phyloP scores from a whole-genome alignment of 1,140 invertebrate species.

The Zaprionus inermis region DNA sequence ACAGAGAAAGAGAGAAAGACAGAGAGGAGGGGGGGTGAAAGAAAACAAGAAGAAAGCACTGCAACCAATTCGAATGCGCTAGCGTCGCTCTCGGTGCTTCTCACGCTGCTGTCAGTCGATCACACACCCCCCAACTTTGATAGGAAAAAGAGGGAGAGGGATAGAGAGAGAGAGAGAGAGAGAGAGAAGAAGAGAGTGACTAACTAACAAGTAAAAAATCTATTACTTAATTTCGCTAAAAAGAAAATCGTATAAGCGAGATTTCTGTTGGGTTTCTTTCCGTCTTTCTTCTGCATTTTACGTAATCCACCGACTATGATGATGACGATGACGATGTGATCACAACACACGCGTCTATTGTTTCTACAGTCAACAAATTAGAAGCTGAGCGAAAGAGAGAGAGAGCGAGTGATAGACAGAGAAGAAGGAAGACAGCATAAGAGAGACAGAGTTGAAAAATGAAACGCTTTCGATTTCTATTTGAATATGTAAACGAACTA shows the following conservation, averaged over 20 bases:
- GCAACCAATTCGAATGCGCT: slow-evolving; percentile 19
- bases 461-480: slow-evolving; percentile 81
- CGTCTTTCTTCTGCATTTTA: slow-evolving; percentile 50
- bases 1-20: background rate
- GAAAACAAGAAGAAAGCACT: slow-evolving; percentile 5
- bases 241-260: slow-evolving; percentile 48
- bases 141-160: background rate
- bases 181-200: background rate
- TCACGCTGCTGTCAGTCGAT: slow-evolving; percentile 45
- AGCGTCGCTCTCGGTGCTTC: slow-evolving; percentile 28
- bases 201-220: slow-evolving; percentile 38
- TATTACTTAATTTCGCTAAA: slow-evolving; percentile 74
- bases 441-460: slow-evolving; percentile 40
- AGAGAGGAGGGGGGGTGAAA: background rate
- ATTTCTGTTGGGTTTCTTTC: slow-evolving; percentile 34
- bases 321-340: slow-evolving; percentile 8
- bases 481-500: slow-evolving; percentile 69
- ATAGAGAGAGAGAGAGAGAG: background rate
- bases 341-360: slow-evolving; percentile 54
- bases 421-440: background rate
- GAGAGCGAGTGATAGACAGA: background rate
- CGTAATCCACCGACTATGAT: slow-evolving; percentile 49
- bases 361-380: slow-evolving; percentile 69
- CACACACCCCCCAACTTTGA: slow-evolving; percentile 16
- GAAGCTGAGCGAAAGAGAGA: slow-evolving; percentile 46